A percentile compares a stretch with the other conserved stretches of the same genome.
Conservation (phyloP, 2,888 invertebrate genomes). For the Coecobrya sp. region DNA sequence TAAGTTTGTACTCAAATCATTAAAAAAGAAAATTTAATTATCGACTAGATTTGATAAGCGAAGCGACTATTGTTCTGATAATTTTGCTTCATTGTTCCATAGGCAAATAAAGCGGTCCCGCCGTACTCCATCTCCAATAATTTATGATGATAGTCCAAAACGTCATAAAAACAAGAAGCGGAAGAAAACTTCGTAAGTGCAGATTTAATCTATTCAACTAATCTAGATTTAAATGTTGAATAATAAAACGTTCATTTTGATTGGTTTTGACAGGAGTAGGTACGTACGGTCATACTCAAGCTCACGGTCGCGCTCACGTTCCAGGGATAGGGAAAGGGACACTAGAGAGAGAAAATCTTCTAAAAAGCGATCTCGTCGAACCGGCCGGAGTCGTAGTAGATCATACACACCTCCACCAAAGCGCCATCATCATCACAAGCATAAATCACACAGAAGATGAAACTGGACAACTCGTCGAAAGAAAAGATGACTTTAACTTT, state of each 20-base stretch:
- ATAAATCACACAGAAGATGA: slow-evolving; percentile 79
- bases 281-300: slow-evolving; percentile 86
- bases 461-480: not conserved
- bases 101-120: slow-evolving; percentile 82
- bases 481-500: not conserved
- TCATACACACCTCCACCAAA: slow-evolving; percentile 79
- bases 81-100: not conserved
- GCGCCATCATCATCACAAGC: slow-evolving; percentile 82
- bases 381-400: slow-evolving; percentile 80
- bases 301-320: slow-evolving; percentile 87
- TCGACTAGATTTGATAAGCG: no score
- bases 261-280: slow-evolving; percentile 74
- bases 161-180: slow-evolving; percentile 87
- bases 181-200: slow-evolving; percentile 87
- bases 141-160: slow-evolving; percentile 87
- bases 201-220: no score
- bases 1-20: slow-evolving; percentile 72
- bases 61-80: no score
- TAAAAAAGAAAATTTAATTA: no score
- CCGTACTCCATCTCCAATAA: slow-evolving; percentile 85
- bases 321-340: slow-evolving; percentile 81
- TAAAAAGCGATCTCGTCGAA: slow-evolving; percentile 80
- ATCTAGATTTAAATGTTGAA: no score
- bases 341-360: slow-evolving; percentile 79
- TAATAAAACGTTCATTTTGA: not conserved